Base-by-base conservation (phyloP, 2,888 invertebrate species). In the Aphidius colemani region DNA sequence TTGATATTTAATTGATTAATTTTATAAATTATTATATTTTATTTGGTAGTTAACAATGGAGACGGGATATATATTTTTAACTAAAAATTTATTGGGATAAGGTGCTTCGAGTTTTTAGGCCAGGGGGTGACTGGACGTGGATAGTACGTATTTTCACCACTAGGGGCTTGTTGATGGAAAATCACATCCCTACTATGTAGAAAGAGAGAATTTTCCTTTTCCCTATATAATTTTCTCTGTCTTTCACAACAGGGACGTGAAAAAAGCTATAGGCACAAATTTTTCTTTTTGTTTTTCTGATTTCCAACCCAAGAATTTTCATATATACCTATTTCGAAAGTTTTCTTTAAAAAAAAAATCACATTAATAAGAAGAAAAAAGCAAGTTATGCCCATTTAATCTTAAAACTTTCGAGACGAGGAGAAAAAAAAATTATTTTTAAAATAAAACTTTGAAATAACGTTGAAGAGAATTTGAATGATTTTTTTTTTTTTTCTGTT, bases 51-150 rank as follows among this genome's bases (percentile, higher is more conserved):
- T 18, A 18, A 18, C 13, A 18, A 18, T 18, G 13, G 30, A 30
- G 30, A 30, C 30, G 5, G 5, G 30, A 30, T 30, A 30, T 30
- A 30, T 30, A 30, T 30, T 30, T 30, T 30, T 5, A 30, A 5
- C 30, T 30, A 30, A 30, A 30, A 30, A 30, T 30, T 30, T 30
- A 30, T 30, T 30, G 30, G 60, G 67, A 30, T 66, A 67, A 70
- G 72, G 69, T 74, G 72, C 68, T 72, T 71, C 68, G 69, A 68
- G 74, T 67, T 75, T 78, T 79, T 77, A 69, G 72, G 71, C 73
- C 73, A 71, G 72, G 74, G 72, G 73, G 70, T 70, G 71, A 77
- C 75, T 76, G 76, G 69, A 74, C 70, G 67, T 59, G 55, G 61
- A 56, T 76, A 78, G 77, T 79, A 75, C 78, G 65, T 64, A 66